A percentile compares a stretch with the other conserved stretches of the same genome.
Evolutionary conservation across 2,888 invertebrate genomes (phyloP).

Genomic region (Entomobrya proxima): DNA sequence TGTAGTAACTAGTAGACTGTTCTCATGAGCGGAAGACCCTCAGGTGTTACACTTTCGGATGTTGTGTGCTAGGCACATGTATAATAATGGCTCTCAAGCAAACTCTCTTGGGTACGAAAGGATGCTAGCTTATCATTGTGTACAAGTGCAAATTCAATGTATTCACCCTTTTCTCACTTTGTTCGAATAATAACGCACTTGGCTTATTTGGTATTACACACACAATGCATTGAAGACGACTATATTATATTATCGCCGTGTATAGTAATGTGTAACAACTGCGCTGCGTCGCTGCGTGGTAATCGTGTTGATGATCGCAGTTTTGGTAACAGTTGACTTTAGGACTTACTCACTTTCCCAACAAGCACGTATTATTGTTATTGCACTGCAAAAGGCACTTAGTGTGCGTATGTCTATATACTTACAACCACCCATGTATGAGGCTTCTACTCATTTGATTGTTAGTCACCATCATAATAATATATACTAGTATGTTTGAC

Average conservation of each 20-base stretch:
- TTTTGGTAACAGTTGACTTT: no score
- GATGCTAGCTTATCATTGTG: background rate
- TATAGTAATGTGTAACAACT: no score
- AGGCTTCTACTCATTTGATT: no score
- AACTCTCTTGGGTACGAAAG: background rate
- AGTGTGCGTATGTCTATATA: background rate
- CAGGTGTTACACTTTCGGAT: conserved; percentile 64
- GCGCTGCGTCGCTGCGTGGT: no score
- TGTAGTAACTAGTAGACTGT: background rate
- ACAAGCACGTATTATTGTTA: background rate
- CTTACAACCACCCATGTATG: background rate
- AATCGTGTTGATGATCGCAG: no score
- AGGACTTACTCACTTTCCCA: no score
- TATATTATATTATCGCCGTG: background rate
- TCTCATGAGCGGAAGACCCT: conserved; percentile 55
- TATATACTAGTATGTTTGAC: background rate
- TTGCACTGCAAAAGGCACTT: no score
- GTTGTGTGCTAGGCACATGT: background rate
- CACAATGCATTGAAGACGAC: background rate
- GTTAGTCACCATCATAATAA: conserved; percentile 1
- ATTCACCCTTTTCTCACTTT: conserved; percentile 46
- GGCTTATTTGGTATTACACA: conserved; percentile 33
- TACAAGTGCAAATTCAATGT: conserved; percentile 42
- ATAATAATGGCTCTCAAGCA: background rate
- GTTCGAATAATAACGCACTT: conserved; percentile 56